phyloP scores from a whole-genome alignment of 37 sponge, comb jelly and placozoan species.

The Aplysina aerophoba region DNA sequence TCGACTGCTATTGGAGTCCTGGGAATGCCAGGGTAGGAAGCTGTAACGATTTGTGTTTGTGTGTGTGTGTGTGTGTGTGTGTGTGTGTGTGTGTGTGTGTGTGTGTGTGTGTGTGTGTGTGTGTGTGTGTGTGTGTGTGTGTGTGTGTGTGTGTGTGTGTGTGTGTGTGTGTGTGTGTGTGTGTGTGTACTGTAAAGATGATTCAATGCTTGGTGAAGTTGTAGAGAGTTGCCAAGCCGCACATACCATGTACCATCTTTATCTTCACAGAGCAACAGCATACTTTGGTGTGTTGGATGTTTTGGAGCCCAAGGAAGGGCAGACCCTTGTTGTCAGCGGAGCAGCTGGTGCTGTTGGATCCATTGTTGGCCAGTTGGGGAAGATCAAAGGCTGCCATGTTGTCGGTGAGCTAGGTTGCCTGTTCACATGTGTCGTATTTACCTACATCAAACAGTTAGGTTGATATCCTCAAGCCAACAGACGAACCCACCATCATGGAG shows the following conservation, averaged over 20 bases:
- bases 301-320: slow-evolving; percentile 77
- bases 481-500: no score
- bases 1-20: slow-evolving; percentile 79
- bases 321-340: slow-evolving; percentile 82
- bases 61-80: not conserved
- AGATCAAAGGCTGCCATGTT: slow-evolving; percentile 85
- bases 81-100: not conserved
- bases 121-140: slow-evolving; percentile 1
- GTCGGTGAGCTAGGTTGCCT: slow-evolving; percentile 58
- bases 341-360: slow-evolving; percentile 96
- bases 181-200: not conserved
- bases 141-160: slow-evolving; percentile 9
- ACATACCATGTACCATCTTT: no score
- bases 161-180: slow-evolving; percentile 9
- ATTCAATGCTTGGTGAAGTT: not conserved
- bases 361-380: slow-evolving; percentile 76
- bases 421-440: no score
- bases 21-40: slow-evolving; percentile 92
- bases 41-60: not conserved
- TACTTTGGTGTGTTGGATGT: slow-evolving; percentile 84
- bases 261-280: slow-evolving; percentile 71
- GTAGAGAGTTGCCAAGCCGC: no score
- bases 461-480: no score
- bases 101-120: slow-evolving; percentile 9
- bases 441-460: no score